phyloP scores from a whole-genome alignment of 2,113 vertebrate genomes.

The Abramis brama region DNA sequence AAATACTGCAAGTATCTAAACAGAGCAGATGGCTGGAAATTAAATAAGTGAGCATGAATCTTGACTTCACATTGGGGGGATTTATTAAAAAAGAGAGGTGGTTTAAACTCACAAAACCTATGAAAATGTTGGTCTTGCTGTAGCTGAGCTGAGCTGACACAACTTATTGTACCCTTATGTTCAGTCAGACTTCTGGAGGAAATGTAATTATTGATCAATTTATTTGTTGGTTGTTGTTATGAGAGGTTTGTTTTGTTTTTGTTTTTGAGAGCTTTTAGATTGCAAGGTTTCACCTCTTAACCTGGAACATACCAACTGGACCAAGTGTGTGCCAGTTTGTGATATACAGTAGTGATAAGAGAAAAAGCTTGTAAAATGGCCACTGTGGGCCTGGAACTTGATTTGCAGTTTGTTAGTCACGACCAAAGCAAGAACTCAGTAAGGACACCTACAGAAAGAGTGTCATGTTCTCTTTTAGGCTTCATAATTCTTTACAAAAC shows the following conservation, averaged over 20 bases:
- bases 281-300: neutral
- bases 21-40: conserved; percentile 46
- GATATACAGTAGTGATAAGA: neutral
- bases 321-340: neutral
- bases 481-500: neutral
- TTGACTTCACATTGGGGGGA: conserved; percentile 19
- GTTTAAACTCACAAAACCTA: neutral
- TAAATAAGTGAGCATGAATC: conserved; percentile 39
- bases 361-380: neutral
- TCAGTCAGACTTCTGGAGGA: neutral
- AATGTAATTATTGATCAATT: neutral
- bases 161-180: neutral
- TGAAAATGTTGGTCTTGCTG: neutral
- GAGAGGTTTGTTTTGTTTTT: neutral
- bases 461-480: neutral
- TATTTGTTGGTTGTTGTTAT: neutral
- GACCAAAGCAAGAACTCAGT: neutral
- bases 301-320: neutral
- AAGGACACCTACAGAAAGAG: neutral
- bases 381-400: neutral
- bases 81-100: neutral
- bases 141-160: neutral
- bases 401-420: neutral
- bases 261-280: neutral
- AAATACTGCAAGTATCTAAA: conserved; percentile 47